Percentiles rank a stretch among this genome's conserved stretches.
phyloP scores from a whole-genome alignment of 2,888 invertebrate genomes.

The Nebria brevicollis region DNA sequence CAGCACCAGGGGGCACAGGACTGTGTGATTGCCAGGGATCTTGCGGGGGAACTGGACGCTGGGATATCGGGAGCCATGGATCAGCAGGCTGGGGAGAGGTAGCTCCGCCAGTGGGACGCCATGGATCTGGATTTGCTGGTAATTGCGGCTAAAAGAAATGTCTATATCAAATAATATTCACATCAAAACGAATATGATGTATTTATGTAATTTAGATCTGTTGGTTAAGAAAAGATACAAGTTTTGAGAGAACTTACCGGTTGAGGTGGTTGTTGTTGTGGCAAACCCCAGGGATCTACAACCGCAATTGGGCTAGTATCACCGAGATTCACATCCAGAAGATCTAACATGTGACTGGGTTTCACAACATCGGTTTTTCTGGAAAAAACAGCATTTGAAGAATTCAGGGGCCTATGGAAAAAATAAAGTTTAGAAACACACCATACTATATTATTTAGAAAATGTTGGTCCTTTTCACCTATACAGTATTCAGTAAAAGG shows the following conservation, averaged over 20 bases:
- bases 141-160: not conserved
- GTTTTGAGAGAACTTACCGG: slow-evolving; percentile 62
- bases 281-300: slow-evolving; percentile 81
- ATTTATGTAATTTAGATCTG: too few relatives aligned
- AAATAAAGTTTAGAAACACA: slow-evolving; percentile 9
- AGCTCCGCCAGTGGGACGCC: slow-evolving; percentile 64
- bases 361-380: slow-evolving; percentile 12
- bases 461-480: too few relatives aligned
- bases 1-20: slow-evolving; percentile 14
- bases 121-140: slow-evolving; percentile 65
- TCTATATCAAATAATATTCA: not conserved
- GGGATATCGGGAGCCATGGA: slow-evolving; percentile 70
- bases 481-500: too few relatives aligned
- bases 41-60: slow-evolving; percentile 16
- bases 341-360: slow-evolving; percentile 82
- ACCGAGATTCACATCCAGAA: slow-evolving; percentile 83
- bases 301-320: slow-evolving; percentile 66
- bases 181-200: not conserved
- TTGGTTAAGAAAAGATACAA: not conserved
- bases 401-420: slow-evolving; percentile 5
- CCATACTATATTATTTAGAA: too few relatives aligned
- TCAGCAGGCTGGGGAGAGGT: slow-evolving; percentile 63
- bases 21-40: slow-evolving; percentile 45
- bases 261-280: slow-evolving; percentile 66
- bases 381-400: not conserved